Conservation (phyloP, 2,797 vertebrate genomes). For the Mergus octosetaceus region DNA sequence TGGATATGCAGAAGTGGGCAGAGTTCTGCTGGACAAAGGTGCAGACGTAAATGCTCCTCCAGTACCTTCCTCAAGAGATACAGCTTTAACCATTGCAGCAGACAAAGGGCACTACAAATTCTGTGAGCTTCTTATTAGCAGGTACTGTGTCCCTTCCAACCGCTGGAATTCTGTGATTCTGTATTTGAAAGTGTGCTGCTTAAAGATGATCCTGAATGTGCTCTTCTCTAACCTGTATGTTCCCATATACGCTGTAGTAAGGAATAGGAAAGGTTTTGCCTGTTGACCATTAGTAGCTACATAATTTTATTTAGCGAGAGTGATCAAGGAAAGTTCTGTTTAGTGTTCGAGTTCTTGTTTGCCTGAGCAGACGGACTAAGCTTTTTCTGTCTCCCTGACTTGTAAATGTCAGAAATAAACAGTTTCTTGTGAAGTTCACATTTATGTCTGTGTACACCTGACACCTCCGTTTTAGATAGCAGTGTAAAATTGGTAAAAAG, state of each 20-base stretch:
- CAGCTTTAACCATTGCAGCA: constrained; percentile 85
- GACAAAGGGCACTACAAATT: constrained; percentile 88
- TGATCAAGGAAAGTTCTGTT: accelerated
- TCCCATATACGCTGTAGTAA: accelerated
- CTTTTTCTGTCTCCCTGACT: not conserved
- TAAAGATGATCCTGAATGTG: accelerated
- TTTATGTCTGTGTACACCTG: accelerated
- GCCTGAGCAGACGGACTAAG: not conserved
- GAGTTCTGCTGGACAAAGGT: constrained; percentile 85
- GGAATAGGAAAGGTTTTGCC: not conserved
- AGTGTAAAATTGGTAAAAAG: not conserved
- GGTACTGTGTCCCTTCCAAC: constrained; percentile 59
- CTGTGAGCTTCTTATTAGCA: constrained; percentile 85
- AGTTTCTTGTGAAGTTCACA: accelerated
- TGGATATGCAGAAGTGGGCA: constrained; percentile 84
- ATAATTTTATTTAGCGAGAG: not conserved
- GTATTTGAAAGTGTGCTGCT: not conserved
- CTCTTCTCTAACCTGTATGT: not conserved
- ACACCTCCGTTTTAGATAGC: not conserved
- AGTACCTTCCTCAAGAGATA: constrained; percentile 84
- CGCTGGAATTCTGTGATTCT: too few species aligned
- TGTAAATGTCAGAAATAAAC: not conserved
- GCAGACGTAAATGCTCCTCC: constrained; percentile 85
- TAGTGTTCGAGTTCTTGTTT: not conserved
- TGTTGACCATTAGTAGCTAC: accelerated